Percentiles rank a stretch among this genome's conserved stretches.
These are phyloP conservation scores for Caenorhabditis doughertyi DNA, from an alignment of 2,888 invertebrate genomes.

Conservation along the genomic window DNA sequence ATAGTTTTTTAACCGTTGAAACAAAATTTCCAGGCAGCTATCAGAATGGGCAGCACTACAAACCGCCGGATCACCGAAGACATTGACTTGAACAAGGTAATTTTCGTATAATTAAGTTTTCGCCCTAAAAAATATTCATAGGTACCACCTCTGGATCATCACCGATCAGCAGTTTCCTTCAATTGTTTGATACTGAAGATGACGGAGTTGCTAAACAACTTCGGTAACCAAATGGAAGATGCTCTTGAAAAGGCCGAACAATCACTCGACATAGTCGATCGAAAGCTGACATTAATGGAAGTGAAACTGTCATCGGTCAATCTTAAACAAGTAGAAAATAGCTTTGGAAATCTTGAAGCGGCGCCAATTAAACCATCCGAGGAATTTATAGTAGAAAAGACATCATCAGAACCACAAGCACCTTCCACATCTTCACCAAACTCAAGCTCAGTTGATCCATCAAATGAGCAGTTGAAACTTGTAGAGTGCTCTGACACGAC, in stretches of 20 bases:
- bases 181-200: slow-evolving; percentile 68
- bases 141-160: slow-evolving; percentile 63
- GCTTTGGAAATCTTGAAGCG: neutral
- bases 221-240: slow-evolving; percentile 51
- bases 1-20: too few relatives aligned
- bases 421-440: slow-evolving; percentile 4
- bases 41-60: neutral
- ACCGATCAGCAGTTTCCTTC: slow-evolving; percentile 67
- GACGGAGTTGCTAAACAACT: slow-evolving; percentile 60
- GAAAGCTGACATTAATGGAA: slow-evolving; percentile 57
- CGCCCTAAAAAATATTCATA: neutral
- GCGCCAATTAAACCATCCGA: neutral
- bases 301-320: slow-evolving; percentile 35
- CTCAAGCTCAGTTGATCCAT: too few relatives aligned
- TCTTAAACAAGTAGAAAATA: neutral
- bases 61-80: neutral
- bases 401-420: neutral
- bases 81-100: slow-evolving; percentile 32
- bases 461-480: neutral
- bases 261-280: slow-evolving; percentile 59
- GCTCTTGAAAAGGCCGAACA: slow-evolving; percentile 55
- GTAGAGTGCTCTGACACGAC: neutral
- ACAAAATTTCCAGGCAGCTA: neutral
- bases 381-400: neutral
- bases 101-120: neutral